Evolutionary conservation across 2,113 vertebrate species (phyloP).

Genomic region (Formicarius rufipectus): DNA sequence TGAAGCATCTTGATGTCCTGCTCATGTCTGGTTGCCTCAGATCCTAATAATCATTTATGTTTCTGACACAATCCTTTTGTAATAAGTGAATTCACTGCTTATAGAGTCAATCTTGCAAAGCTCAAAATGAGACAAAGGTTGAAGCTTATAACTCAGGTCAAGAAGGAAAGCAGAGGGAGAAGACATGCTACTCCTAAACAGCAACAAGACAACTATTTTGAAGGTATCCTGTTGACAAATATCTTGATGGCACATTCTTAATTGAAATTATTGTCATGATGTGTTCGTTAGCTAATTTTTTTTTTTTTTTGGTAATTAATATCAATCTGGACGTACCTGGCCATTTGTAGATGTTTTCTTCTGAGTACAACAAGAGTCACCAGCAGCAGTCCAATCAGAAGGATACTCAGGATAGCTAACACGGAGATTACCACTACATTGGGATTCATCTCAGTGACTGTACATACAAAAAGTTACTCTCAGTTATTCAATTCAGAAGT

Average conservation of each 20-base stretch:
- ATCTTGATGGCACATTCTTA: not conserved
- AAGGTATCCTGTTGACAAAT: not conserved
- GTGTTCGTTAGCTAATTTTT: not conserved
- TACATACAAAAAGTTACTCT: not conserved
- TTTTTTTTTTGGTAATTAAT: not conserved
- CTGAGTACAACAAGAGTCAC: constrained; percentile 89
- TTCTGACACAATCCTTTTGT: not conserved
- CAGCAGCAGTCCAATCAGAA: constrained; percentile 87
- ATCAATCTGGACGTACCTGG: constrained; percentile 69
- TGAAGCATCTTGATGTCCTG: not conserved
- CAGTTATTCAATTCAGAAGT: not conserved
- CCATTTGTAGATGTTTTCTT: constrained; percentile 93
- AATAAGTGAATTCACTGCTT: not conserved
- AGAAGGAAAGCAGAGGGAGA: not conserved
- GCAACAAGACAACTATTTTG: not conserved
- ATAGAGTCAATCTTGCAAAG: not conserved
- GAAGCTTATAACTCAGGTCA: not conserved
- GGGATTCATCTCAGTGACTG: constrained; percentile 92
- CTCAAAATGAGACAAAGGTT: not conserved
- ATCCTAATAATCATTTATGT: not conserved
- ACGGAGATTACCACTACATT: constrained; percentile 91
- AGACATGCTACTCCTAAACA: not conserved
- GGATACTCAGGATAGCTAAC: constrained; percentile 87
- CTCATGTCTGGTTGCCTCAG: not conserved
- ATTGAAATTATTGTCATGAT: accelerated